These are phyloP conservation scores for Arge pagana DNA, from an alignment of 2,888 invertebrate genomes.

Conservation along the genomic window DNA sequence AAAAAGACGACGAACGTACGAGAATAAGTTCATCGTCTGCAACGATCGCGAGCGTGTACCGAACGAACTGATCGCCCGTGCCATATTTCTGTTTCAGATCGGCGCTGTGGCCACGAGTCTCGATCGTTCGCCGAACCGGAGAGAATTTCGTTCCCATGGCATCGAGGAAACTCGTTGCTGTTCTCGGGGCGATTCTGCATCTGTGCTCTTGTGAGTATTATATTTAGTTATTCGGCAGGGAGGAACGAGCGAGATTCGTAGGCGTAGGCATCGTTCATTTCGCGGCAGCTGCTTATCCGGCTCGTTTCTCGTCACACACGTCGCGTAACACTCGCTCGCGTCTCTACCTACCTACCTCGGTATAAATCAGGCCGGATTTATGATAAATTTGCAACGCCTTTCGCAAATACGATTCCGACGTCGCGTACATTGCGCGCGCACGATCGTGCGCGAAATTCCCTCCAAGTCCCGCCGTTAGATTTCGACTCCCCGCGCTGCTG, in stretches of 20 bases:
- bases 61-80: too few species aligned
- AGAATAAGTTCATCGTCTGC: too few species aligned
- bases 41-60: too few species aligned
- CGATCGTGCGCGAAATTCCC: too few species aligned
- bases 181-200: conserved; percentile 50
- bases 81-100: conserved; percentile 42
- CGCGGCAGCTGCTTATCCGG: background rate
- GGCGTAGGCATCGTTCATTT: background rate
- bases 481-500: too few species aligned
- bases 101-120: conserved; percentile 22
- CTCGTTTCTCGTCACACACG: background rate
- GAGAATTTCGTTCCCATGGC: conserved; percentile 47
- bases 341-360: background rate
- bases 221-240: too few species aligned
- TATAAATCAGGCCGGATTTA: background rate
- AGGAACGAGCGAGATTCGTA: background rate
- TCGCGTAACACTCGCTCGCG: too few species aligned
- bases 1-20: too few species aligned
- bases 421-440: too few species aligned
- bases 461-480: too few species aligned
- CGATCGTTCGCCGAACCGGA: conserved; percentile 24
- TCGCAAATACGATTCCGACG: too few species aligned
- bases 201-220: conserved; percentile 52
- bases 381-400: too few species aligned
- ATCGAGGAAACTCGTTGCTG: conserved; percentile 50